Base-by-base conservation (phyloP, 1,140 invertebrate genomes). In the Drosophila nigromelanica region DNA sequence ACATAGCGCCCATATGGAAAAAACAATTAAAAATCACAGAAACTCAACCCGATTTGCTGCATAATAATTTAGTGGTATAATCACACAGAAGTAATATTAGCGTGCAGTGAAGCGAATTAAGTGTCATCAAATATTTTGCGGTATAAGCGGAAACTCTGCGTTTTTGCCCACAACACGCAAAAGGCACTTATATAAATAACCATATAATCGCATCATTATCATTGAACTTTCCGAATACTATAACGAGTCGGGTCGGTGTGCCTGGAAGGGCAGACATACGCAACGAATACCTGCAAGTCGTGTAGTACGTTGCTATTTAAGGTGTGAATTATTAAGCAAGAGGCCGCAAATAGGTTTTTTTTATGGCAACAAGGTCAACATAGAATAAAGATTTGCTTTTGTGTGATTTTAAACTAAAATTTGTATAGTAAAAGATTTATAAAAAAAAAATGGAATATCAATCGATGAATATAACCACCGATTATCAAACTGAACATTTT, bases 31-130 rank as follows among this genome's bases (percentile, higher is more conserved):
- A 43, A 61, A 4, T 21, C 43, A 30, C 11, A 8, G 15, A 63
- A 54, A 63, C 39, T 40, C 24, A 5, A 27, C 5, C 27, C 5
- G 5, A 27, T 27, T 27, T 39, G n/a, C 14, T 59, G 14, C 2
- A 37, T 3, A 51, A 51, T 50, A 24, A 64, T 37, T 52, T 27
- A 45, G 40, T 35, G 50, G 27, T 33, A 60, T 66, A 71, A 80
- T 80, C 75, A 58, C 45, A 60, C n/a, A 21, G 21, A 52, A 43
- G 67, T 61, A 51, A 52, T 50, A 35, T 59, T 54, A 63, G 48
- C 55, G 54, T n/a, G 56, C 56, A 42, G 24, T 68, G 71, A 68
- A 66, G 74, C 78, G 56, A 66, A 77, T 73, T 39, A 76, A 69
- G 62, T 60, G 40, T 52, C 47, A 50, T 55, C 42, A 60, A 30